Base-by-base conservation (phyloP, 1,140 invertebrate genomes). In the Drosophila subobscura region DNA sequence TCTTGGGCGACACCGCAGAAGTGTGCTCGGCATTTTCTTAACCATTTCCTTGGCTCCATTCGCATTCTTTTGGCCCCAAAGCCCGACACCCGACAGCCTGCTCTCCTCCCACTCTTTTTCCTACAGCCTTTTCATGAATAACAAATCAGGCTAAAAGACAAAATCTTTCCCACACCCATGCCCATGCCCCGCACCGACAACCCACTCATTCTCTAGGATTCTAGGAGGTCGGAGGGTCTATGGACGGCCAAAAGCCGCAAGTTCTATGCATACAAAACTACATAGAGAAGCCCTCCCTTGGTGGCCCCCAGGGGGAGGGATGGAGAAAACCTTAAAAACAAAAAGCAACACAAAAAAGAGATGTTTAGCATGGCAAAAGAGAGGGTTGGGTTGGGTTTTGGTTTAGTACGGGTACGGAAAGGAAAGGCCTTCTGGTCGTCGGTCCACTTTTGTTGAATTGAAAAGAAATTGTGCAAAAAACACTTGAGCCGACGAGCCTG, bases 381-480 rank as follows among this genome's bases (percentile, higher is more conserved):
- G 5, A 14, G 42, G 55, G n/a, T 10, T 16, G 49, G 20, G 29
- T 25, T 5, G 29, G 42, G 29, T 29, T 6, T 27, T 5, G 25
- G 25, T 5, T 27, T 37, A 10, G 33, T 3, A 12, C 2, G 3
- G 20, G 14, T 16, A 50, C 4, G 44, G 45, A 2, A n/a, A 14
- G 33, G 5, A 6, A 53, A 44, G 60, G 55, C 47, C 66, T 78
- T 83, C 14, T 40, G 63, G 56, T 27, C 42, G 59, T 33, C 53
- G 81, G 81, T 77, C 83, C 77, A 81, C 77, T 86, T 86, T 85
- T 73, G 81, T 86, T 85, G 73, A 86, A 86, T 85, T 85, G 81
- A 85, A 85, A 85, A 81, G 81, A 85, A 85, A 86, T 86, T 85
- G 81, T 85, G 81, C 83, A 85, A 81, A 85, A 85, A 86, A 86